Evolutionary conservation across 2,113 vertebrate species (phyloP).

Genomic region (Sprattus sprattus): DNA sequence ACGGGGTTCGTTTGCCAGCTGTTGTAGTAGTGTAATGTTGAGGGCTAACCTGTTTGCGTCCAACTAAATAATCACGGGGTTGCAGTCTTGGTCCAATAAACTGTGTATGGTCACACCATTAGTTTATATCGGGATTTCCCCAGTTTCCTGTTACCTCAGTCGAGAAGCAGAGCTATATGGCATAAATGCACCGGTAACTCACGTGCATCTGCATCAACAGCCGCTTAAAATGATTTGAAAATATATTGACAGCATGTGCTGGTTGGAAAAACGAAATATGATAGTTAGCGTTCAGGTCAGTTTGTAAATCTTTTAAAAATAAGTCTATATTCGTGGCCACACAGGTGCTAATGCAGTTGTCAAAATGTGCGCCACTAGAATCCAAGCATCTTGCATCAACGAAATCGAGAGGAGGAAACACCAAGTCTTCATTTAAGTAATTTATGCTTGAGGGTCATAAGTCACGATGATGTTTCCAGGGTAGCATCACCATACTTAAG

Average conservation of each 20-base stretch:
- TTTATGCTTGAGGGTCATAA: neutral
- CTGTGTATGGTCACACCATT: neutral
- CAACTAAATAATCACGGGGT: neutral
- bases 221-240: neutral
- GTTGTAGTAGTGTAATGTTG: neutral
- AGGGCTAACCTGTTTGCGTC: neutral
- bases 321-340: neutral
- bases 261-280: neutral
- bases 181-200: neutral
- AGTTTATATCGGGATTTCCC: slow-evolving; percentile 11
- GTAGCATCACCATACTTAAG: neutral
- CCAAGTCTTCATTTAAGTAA: neutral
- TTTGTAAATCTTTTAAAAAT: neutral
- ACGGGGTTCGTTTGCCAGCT: neutral
- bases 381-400: neutral
- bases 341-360: neutral
- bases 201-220: neutral
- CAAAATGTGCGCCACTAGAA: neutral
- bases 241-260: neutral
- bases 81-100: neutral
- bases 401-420: neutral
- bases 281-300: neutral
- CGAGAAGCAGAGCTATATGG: neutral
- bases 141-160: neutral
- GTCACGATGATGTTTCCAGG: neutral